Evolutionary conservation across 2,113 vertebrate genomes (phyloP).

Genomic region (Colossoma macropomum): DNA sequence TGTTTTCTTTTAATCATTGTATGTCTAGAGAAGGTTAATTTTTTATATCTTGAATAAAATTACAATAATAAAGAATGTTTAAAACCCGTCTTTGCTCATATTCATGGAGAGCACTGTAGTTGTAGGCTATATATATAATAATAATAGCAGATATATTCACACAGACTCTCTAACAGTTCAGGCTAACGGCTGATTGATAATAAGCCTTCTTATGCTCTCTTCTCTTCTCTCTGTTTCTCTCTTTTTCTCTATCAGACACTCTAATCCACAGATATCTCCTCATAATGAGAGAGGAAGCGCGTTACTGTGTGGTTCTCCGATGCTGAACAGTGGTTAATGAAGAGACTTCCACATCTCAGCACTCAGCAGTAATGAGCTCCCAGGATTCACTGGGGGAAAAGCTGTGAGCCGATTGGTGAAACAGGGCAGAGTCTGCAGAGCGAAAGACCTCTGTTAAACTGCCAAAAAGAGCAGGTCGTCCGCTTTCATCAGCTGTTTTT

Average conservation of each 20-base stretch:
- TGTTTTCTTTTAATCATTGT: too few relatives aligned
- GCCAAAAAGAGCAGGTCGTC: neutral
- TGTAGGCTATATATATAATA: too few relatives aligned
- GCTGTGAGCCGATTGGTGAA: conserved; percentile 54
- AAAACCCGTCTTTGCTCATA: too few relatives aligned
- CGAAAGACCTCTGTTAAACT: neutral
- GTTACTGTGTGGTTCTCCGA: conserved; percentile 1
- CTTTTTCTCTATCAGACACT: neutral
- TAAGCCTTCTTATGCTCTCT: neutral
- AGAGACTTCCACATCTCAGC: conserved; percentile 68
- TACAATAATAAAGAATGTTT: too few relatives aligned
- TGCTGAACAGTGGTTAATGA: conserved; percentile 55
- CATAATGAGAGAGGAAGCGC: conserved; percentile 14
- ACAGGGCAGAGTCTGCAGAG: conserved; percentile 40
- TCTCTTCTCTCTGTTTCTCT: neutral
- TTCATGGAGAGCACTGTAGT: too few relatives aligned
- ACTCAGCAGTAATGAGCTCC: conserved; percentile 78
- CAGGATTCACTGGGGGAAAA: conserved; percentile 68
- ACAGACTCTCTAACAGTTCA: neutral
- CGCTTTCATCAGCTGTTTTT: neutral
- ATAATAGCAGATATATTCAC: too few relatives aligned
- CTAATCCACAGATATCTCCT: neutral
- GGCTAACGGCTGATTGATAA: conserved; percentile 4
- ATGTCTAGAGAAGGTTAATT: too few relatives aligned
- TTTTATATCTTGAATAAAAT: too few relatives aligned